Evolutionary conservation across 2,888 invertebrate species (phyloP), one percentile per base, ranked within the genome.

Genomic region (Ophioninae sp.): DNA sequence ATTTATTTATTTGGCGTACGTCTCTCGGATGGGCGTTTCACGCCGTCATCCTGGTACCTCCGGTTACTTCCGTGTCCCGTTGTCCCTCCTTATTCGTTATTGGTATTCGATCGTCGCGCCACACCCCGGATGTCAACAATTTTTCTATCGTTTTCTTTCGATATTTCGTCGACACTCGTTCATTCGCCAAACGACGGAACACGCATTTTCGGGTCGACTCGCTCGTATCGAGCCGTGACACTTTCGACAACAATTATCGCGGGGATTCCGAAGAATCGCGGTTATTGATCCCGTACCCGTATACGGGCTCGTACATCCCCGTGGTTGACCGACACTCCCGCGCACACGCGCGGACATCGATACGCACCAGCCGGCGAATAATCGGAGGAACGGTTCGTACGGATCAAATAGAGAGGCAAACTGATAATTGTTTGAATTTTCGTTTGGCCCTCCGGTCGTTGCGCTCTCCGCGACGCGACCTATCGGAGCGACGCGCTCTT

Each of bases 11-110:
- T 44, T 20, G 7, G 30, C 51, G 20, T 41, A 59, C 13, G 13
- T 37, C 59, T 59, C 67, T 23, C 17, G 30, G 67, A 73, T 44
- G 72, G 13, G 69, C 81, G 81, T 83, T 81, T 81, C 58, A 74
- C 83, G 77, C 30, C 81, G 63, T 22, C 68, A 68, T 83, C 37
- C 77, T 39, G 20, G n/a, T 20, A 56, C n/a, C 59, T 30, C 30
- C 51, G 39, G 23, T 65, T 8, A 65, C 64, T 23, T 56, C 64
- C n/a, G n/a, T 22, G 30, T 30, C 30, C 56, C 22, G 51, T 13
- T n/a, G 10, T 20, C 10, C n/a, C 39, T 65, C 41, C 61, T 30
- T 44, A 30, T 69, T 59, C 9, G 7, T 20, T 61, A 13, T 13
- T 23, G 44, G 51, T 51, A 59, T 51, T 69, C 56, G 41, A 22